A percentile compares a stretch with the other conserved stretches of the same genome.
These are phyloP conservation scores for Pseudomyrmex gracilis DNA, from an alignment of 1,140 invertebrate species.

Conservation along the genomic window DNA sequence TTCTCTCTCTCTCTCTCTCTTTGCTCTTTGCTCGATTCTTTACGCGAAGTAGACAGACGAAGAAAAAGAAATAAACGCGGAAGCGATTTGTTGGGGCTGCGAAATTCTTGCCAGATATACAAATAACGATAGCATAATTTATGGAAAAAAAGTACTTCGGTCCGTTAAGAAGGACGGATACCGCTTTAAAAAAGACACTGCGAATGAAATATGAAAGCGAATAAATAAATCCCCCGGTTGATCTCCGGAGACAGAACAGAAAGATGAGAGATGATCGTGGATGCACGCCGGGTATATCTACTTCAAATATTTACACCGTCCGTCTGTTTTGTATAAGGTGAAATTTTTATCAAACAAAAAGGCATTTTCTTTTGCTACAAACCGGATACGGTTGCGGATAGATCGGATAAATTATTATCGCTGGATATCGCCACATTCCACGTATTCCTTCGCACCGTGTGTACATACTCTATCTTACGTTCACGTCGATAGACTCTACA, in stretches of 20 bases:
- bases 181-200: background rate
- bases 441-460: background rate
- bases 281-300: slow-evolving; percentile 25
- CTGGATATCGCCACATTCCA: background rate
- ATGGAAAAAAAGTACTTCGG: background rate
- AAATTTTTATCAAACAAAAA: slow-evolving; percentile 19
- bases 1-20: slow-evolving; percentile 5
- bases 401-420: slow-evolving; percentile 43
- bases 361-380: slow-evolving; percentile 13
- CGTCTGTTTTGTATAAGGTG: slow-evolving; percentile 26
- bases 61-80: slow-evolving; percentile 3
- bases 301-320: slow-evolving; percentile 45
- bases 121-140: slow-evolving; percentile 27
- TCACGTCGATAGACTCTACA: background rate
- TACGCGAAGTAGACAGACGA: background rate
- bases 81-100: background rate
- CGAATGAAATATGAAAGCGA: slow-evolving; percentile 16
- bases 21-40: background rate
- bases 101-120: slow-evolving; percentile 5
- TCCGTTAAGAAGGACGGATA: background rate
- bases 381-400: background rate
- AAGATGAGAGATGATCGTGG: slow-evolving; percentile 8
- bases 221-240: slow-evolving; percentile 34
- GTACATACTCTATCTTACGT: background rate
- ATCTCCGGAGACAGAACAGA: background rate